Percentiles rank a stretch among this genome's conserved stretches.
These are phyloP conservation scores for Megathymus violae DNA, from an alignment of 1,140 invertebrate species.

Conservation along the genomic window DNA sequence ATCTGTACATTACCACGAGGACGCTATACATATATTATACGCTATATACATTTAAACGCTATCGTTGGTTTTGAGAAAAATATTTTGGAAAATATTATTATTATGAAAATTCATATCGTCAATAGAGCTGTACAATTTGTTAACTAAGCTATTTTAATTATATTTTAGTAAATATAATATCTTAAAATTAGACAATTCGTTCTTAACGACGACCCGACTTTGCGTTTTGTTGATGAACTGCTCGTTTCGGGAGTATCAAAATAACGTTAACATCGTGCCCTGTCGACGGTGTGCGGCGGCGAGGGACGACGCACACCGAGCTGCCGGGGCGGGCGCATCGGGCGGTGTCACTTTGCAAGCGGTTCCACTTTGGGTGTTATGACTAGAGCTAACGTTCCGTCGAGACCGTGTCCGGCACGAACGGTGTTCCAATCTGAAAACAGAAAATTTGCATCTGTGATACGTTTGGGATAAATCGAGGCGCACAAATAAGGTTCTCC, in stretches of 20 bases:
- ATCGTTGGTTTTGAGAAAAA: conserved; percentile 57
- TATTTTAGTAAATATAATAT: conserved; percentile 8
- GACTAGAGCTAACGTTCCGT: conserved; percentile 37
- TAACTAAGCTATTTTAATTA: conserved; percentile 3
- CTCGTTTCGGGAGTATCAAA: too few relatives aligned
- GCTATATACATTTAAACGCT: conserved; percentile 42
- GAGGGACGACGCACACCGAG: too few relatives aligned
- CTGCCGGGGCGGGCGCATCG: too few relatives aligned
- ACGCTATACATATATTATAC: conserved; percentile 33
- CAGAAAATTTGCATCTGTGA: too few relatives aligned
- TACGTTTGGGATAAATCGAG: too few relatives aligned
- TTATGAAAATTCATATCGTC: conserved; percentile 49
- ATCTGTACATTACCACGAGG: conserved; percentile 24
- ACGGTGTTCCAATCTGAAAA: background rate
- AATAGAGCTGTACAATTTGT: conserved; percentile 53
- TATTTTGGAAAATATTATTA: conserved; percentile 42
- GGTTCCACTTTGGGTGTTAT: conserved; percentile 36
- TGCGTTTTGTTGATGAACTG: background rate
- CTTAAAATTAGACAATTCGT: conserved; percentile 4
- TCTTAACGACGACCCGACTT: background rate
- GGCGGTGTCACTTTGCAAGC: conserved; percentile 16
- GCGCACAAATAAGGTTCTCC: too few relatives aligned
- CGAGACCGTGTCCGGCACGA: conserved; percentile 3
- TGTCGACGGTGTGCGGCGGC: too few relatives aligned
- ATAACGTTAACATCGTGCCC: too few relatives aligned